A percentile compares a stretch with the other conserved stretches of the same genome.
Evolutionary conservation across 37 sponge, comb jelly and placozoan species (phyloP).

Genomic region (Halichondria panicea): DNA sequence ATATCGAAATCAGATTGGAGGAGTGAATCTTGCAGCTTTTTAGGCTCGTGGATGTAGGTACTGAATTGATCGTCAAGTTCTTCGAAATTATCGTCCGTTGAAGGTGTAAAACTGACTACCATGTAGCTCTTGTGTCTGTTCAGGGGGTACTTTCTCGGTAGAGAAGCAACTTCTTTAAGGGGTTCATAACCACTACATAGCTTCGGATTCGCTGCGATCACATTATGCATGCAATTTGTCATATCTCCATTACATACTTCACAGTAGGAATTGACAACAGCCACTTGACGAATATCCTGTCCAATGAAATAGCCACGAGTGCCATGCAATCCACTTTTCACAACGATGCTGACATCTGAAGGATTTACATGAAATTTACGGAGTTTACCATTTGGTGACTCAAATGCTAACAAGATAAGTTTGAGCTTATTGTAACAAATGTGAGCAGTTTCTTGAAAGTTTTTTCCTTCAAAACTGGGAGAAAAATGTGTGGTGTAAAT

Average conservation of each 20-base stretch:
- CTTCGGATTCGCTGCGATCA: too few relatives aligned
- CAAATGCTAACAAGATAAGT: conserved; percentile 73
- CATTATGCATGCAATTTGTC: too few relatives aligned
- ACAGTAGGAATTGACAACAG: conserved; percentile 2
- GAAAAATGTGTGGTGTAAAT: conserved; percentile 61
- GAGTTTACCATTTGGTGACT: neutral
- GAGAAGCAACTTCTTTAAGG: neutral
- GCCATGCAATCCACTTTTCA: neutral
- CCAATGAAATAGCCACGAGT: conserved; percentile 74
- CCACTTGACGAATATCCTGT: conserved; percentile 21
- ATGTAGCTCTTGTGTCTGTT: too few relatives aligned
- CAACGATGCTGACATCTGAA: neutral
- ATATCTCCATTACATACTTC: neutral
- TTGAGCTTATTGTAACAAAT: conserved; percentile 68
- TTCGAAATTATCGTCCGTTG: too few relatives aligned
- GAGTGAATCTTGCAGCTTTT: too few relatives aligned
- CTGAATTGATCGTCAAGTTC: too few relatives aligned
- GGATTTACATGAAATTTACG: conserved; percentile 34
- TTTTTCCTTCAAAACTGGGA: conserved; percentile 28
- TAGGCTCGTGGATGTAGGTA: too few relatives aligned
- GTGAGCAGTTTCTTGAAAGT: conserved; percentile 46
- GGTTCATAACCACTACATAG: too few relatives aligned
- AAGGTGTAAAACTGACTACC: too few relatives aligned
- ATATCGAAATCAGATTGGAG: too few relatives aligned
- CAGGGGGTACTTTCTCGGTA: too few relatives aligned